Evolutionary conservation across 53 echinoderm and acorn worm genomes (phyloP).

Genomic region (Holothuria scabra): DNA sequence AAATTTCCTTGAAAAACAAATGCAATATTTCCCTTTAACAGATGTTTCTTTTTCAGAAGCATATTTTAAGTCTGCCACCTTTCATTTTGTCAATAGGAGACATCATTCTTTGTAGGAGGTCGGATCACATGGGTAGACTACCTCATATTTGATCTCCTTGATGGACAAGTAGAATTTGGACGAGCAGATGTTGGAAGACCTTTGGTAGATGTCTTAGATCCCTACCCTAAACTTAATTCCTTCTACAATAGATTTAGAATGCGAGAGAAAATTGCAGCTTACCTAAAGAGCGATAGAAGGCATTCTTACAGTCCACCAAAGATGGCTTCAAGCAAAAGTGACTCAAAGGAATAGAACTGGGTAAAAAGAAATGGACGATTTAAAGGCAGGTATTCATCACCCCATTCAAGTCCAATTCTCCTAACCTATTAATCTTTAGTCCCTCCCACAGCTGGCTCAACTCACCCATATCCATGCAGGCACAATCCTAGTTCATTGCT

Average conservation of each 20-base stretch:
- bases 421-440: too few species aligned
- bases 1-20: too few species aligned
- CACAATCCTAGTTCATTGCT: too few species aligned
- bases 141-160: conserved; percentile 79
- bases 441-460: not conserved
- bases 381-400: too few species aligned
- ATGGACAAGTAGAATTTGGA: conserved; percentile 80
- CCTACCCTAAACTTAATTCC: conserved; percentile 81
- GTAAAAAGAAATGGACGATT: too few species aligned
- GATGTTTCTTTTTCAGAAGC: not conserved
- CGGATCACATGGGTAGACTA: conserved; percentile 96
- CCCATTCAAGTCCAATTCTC: too few species aligned
- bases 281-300: conserved; percentile 73
- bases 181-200: conserved; percentile 77
- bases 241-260: conserved; percentile 85
- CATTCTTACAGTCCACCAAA: conserved; percentile 66
- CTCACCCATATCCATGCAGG: too few species aligned
- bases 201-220: conserved; percentile 71
- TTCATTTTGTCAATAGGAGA: conserved; percentile 58
- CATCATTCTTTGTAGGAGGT: conserved; percentile 73
- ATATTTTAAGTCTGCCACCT: not conserved
- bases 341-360: not conserved
- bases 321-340: conserved; percentile 18
- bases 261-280: conserved; percentile 64
- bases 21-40: too few species aligned